phyloP scores from a whole-genome alignment of 2,113 vertebrate species.

The human (Homo sapiens) region GRCh38 chr2:113142501-113143000 shows the following conservation, averaged over 20 bases:
- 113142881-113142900: neutral
- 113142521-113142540: too few species aligned
- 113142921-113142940: neutral
- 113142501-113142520: too few species aligned
- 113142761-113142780: neutral
- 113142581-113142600: neutral
- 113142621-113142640: neutral
- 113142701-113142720: neutral
- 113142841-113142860: neutral
- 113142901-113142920: neutral
- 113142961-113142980: neutral
- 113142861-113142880: neutral
- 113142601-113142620: neutral
- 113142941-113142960: neutral
- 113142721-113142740: neutral
- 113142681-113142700: neutral
- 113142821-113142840: neutral
- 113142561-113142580: neutral
- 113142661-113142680: neutral
- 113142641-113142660: neutral
- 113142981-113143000: neutral
- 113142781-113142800: neutral
- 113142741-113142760: rapidly evolving
- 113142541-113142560: too few species aligned
- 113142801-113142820: neutral